Evolutionary conservation across 1,140 invertebrate genomes (phyloP).

Genomic region (Pseudoatta argentina): DNA sequence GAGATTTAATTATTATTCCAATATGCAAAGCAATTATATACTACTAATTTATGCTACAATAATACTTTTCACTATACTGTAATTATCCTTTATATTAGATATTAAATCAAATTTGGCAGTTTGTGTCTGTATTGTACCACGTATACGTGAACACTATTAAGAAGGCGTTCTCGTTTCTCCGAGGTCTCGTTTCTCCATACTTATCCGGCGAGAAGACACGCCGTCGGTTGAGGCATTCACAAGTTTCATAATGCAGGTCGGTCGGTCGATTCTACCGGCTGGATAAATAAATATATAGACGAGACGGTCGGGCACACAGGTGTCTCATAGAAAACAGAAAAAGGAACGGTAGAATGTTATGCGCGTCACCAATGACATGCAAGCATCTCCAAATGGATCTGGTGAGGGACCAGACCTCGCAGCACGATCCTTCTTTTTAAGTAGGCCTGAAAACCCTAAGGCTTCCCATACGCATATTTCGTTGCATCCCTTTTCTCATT

Average conservation of each 20-base stretch:
- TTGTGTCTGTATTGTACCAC: not conserved
- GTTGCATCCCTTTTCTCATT: slow-evolving; percentile 61
- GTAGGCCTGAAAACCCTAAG: slow-evolving; percentile 42
- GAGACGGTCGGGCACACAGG: slow-evolving; percentile 78
- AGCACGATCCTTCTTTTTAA: slow-evolving; percentile 48
- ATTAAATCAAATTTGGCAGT: slow-evolving; percentile 14
- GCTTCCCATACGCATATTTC: slow-evolving; percentile 35
- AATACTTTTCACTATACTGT: not conserved
- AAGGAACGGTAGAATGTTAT: slow-evolving; percentile 60
- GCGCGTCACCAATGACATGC: slow-evolving; percentile 62
- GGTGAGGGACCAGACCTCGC: slow-evolving; percentile 23
- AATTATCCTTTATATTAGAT: not conserved
- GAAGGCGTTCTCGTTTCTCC: not conserved
- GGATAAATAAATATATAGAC: slow-evolving; percentile 80
- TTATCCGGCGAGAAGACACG: slow-evolving; percentile 25
- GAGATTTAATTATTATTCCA: not conserved
- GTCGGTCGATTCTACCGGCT: slow-evolving; percentile 60
- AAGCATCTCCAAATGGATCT: slow-evolving; percentile 63
- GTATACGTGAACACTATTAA: not conserved
- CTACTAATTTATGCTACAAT: not conserved
- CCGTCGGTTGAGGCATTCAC: slow-evolving; percentile 56
- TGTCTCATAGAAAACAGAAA: slow-evolving; percentile 78
- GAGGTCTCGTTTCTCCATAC: not conserved
- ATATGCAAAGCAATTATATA: not conserved
- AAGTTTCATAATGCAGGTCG: slow-evolving; percentile 73